Evolutionary conservation across 2,888 invertebrate genomes (phyloP), one percentile per base, ranked within the genome.

Genomic region (Tenthredo amoena): DNA sequence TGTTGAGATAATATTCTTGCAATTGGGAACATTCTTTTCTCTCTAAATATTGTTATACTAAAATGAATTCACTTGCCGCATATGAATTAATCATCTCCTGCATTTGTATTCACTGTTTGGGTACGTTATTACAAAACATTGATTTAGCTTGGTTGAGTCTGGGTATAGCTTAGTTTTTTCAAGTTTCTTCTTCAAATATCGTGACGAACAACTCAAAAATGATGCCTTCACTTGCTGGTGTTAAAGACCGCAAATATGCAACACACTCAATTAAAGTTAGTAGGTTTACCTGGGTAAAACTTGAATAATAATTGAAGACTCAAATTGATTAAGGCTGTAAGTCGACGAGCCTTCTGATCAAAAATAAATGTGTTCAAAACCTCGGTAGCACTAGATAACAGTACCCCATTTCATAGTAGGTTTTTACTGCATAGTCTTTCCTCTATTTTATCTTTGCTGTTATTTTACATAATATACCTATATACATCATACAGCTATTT

Each of bases 151-250:
- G 34, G 77, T 43, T 12, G 55, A 10, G 15, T 9, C 1, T 50
- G 31, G 18, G 21, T 34, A n/a, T 37, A 31, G 26, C 15, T 43
- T 26, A 50, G 2, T 50, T 58, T 55, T 79, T 58, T 71, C 47
- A 74, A 55, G 58, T 18, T 55, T 68, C 55, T 85, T 55, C 72
- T 82, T 82, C 50, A 58, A 85, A 37, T 77, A 85, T 43, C 74
- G 34, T 86, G 79, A 82, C 74, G 77, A 47, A 71, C 58, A 77
- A 84, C 65, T 72, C 58, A 47, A 79, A 86, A 89, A 89, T 86
- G 86, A 90, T 91, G 90, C 90, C 90, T 90, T 92, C 88, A 88
- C 86, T 89, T 89, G 89, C 87, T 89, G 88, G 88, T 89, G 87
- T 87, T 87, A 89, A 81, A 86, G 86, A 86, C 88, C 86, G 89